Evolutionary conservation across 2,888 invertebrate species (phyloP), one percentile per base, ranked within the genome.

Genomic region (Tetranychus truncatus): DNA sequence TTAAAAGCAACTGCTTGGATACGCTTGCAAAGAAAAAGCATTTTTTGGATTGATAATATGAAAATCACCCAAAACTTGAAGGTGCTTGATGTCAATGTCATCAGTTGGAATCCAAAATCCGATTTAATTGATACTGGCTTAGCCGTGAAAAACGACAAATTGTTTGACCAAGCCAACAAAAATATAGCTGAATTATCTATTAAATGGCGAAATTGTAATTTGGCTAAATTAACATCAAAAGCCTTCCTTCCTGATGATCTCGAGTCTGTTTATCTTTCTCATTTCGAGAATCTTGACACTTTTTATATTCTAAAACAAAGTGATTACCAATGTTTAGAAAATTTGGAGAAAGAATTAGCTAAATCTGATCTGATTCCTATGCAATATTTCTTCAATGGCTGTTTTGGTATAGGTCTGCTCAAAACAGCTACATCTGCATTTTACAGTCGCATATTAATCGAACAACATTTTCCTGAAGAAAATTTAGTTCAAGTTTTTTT

Each of bases 1-100:
- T 45, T 71, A 20, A 46, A 71, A 0, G 71, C 55, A 9, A 44
- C 72, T 8, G 66, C 72, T 45, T 75, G 75, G 75, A 65, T 75
- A 21, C 24, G 34, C 6, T 45, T 72, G 66, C 75, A 75, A 45
- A 65, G 20, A n/a, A 45, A 75, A 45, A 72, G 75, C 34, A 71
- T 75, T 45, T 75, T 75, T 66, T 75, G 75, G 75, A 6, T 75
- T 4, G 66, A 75, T 44, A 34, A 45, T 65, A 24, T 75, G 45
- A 66, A 24, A 20, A 67, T 75, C 18, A 18, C 46, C 18, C 71
- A 71, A 34, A 71, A 21, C 7, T 55, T 74, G 20, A 71, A 71
- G 15, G 11, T 11, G 1, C 15, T 55, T 11, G 15, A 55, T 11
- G 1, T 9, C 9, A 55, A 5, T 55, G 55, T 55, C 1, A 15